These are phyloP conservation scores for Sminthurides bifidus DNA, from an alignment of 1,140 invertebrate species.

Conservation along the genomic window DNA sequence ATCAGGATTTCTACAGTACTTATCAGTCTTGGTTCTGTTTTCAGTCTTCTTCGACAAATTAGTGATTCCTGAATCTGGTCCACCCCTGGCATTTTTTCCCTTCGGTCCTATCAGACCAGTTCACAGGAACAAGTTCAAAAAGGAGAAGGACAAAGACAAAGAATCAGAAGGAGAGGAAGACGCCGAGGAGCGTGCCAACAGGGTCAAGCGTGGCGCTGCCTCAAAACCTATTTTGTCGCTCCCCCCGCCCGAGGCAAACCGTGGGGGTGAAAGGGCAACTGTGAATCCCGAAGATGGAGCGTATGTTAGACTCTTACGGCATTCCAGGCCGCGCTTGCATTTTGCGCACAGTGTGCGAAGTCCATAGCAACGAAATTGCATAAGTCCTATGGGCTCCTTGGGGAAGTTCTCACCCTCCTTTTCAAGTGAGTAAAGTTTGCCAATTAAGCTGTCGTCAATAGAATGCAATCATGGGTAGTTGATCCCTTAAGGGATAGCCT, in stretches of 20 bases:
- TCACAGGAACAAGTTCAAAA: background rate
- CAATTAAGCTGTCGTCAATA: background rate
- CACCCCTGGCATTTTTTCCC: conserved; percentile 6
- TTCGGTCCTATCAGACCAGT: background rate
- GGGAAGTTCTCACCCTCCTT: conserved; percentile 21
- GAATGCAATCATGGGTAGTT: background rate
- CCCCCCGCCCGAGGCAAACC: conserved; percentile 1
- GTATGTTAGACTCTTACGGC: conserved; percentile 15
- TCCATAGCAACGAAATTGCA: conserved; percentile 20
- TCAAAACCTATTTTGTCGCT: conserved; percentile 12
- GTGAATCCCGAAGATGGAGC: conserved; percentile 23
- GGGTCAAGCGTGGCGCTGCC: too few species aligned
- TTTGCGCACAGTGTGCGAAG: conserved; percentile 27
- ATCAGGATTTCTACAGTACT: too few species aligned
- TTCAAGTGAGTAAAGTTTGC: conserved; percentile 14
- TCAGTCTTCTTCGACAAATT: conserved; percentile 30
- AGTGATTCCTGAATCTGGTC: conserved; percentile 1
- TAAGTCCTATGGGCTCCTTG: conserved; percentile 20
- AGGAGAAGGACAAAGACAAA: background rate
- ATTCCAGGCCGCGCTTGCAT: conserved; percentile 21
- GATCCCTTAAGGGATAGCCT: background rate
- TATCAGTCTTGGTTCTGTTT: background rate
- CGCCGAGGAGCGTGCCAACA: too few species aligned
- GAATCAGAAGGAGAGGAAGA: conserved; percentile 2
- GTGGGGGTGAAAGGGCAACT: conserved; percentile 12